A percentile compares a stretch with the other conserved stretches of the same genome.
Evolutionary conservation across 2,113 vertebrate species (phyloP).

Genomic region (Psophia crepitans): DNA sequence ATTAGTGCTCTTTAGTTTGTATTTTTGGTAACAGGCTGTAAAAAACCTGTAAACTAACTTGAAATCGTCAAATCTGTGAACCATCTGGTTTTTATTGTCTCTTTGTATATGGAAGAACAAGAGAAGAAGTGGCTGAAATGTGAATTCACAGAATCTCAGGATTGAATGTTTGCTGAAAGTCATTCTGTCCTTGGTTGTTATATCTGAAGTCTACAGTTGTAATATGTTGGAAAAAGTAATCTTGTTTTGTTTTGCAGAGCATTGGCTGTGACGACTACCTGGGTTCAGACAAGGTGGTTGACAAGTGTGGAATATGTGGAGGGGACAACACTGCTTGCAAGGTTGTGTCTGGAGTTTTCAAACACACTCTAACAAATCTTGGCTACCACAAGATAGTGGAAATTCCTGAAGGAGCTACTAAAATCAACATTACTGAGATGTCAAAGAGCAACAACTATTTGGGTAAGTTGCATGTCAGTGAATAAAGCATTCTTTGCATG

Average conservation of each 20-base stretch:
- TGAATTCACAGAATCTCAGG: not conserved
- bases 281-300: slow-evolving; percentile 88
- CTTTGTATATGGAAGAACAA: not conserved
- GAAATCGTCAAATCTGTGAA: not conserved
- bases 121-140: not conserved
- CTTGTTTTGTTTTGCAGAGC: slow-evolving; percentile 74
- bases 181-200: not conserved
- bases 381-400: slow-evolving; percentile 96
- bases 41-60: not conserved
- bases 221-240: not conserved
- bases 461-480: slow-evolving; percentile 75
- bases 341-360: slow-evolving; percentile 91
- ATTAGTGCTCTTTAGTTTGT: not conserved
- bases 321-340: slow-evolving; percentile 89
- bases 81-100: not conserved
- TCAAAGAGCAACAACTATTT: slow-evolving; percentile 96
- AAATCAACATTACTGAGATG: slow-evolving; percentile 97
- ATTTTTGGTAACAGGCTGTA: not conserved
- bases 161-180: not conserved
- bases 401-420: slow-evolving; percentile 95
- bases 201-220: not conserved
- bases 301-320: slow-evolving; percentile 92
- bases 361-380: slow-evolving; percentile 86
- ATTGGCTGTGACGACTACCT: slow-evolving; percentile 92
- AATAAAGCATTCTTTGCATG: not conserved